Percentiles rank a stretch among this genome's conserved stretches.
These are phyloP conservation scores for Macrosoma leucophasiata DNA, from an alignment of 2,888 invertebrate species.

Conservation along the genomic window DNA sequence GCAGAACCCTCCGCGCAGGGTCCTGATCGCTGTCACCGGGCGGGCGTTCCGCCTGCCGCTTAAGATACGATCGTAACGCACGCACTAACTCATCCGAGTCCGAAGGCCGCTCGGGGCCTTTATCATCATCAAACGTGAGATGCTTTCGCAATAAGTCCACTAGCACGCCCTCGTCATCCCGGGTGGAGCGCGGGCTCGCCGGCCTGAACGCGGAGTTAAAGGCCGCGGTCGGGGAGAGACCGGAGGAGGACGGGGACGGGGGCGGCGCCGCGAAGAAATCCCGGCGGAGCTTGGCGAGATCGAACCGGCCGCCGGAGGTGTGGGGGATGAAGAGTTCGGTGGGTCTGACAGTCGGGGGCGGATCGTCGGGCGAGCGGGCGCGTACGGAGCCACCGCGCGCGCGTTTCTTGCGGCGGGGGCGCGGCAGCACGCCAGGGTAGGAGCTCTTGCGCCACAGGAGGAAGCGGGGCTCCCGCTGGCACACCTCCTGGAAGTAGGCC, in stretches of 20 bases:
- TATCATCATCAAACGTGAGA: constrained; percentile 76
- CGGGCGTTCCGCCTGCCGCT: constrained; percentile 50
- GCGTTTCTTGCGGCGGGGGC: constrained; percentile 72
- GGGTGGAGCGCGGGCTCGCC: constrained; percentile 45
- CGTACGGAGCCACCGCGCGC: constrained; percentile 81
- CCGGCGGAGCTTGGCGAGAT: constrained; percentile 80
- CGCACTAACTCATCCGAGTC: constrained; percentile 80
- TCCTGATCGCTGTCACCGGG: constrained; percentile 48
- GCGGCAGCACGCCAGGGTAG: constrained; percentile 83
- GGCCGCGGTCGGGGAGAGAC: constrained; percentile 33
- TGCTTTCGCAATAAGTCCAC: constrained; percentile 81
- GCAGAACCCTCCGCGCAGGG: constrained; percentile 68
- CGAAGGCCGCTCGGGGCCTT: constrained; percentile 52
- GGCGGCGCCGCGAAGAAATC: constrained; percentile 78
- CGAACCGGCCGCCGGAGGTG: constrained; percentile 78
- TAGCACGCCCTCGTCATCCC: constrained; percentile 73
- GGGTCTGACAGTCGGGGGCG: constrained; percentile 56
- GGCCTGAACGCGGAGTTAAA: constrained; percentile 53
- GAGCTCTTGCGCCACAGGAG: constrained; percentile 89
- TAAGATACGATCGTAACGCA: constrained; percentile 77
- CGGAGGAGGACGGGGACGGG: constrained; percentile 40
- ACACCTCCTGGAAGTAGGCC: constrained; percentile 89
- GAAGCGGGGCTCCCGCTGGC: constrained; percentile 85
- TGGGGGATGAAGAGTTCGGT: constrained; percentile 66
- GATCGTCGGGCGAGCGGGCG: constrained; percentile 79